Conservation (phyloP, 1,140 invertebrate species). For the Heliothis subflexa region DNA sequence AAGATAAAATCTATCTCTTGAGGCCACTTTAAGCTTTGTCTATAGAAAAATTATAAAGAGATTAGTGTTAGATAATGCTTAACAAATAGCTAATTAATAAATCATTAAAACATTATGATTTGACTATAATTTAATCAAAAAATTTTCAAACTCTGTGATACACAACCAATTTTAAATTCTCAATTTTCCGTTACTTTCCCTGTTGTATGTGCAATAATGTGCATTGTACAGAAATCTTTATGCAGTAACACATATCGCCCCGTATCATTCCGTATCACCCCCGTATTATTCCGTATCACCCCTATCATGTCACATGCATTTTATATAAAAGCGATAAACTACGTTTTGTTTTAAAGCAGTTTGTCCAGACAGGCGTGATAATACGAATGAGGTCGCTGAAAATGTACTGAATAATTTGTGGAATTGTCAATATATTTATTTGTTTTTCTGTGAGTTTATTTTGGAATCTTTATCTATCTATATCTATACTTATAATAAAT, state of each 20-base stretch:
- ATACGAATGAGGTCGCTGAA: neutral
- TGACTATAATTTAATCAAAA: no score
- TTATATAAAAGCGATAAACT: slow-evolving; percentile 2
- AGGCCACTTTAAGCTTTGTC: neutral
- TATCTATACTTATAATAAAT: no score
- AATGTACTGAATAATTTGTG: neutral
- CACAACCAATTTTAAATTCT: no score
- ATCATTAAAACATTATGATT: no score
- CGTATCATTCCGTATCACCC: neutral
- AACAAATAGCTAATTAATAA: no score
- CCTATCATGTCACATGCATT: slow-evolving; percentile 23
- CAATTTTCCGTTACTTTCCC: slow-evolving; percentile 1
- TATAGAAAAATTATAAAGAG: no score
- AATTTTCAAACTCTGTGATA: no score
- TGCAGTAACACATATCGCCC: neutral
- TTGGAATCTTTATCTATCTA: no score
- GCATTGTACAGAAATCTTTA: neutral
- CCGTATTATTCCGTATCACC: neutral
- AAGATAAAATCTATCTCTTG: neutral
- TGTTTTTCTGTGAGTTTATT: no score
- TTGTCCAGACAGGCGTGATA: neutral
- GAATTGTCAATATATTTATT: no score
- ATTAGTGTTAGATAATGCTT: no score
- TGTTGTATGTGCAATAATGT: neutral
- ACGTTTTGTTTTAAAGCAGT: neutral